A percentile compares a stretch with the other conserved stretches of the same genome.
Conservation (phyloP, 1,140 invertebrate genomes). For the Caenorhabditis brenneri region DNA sequence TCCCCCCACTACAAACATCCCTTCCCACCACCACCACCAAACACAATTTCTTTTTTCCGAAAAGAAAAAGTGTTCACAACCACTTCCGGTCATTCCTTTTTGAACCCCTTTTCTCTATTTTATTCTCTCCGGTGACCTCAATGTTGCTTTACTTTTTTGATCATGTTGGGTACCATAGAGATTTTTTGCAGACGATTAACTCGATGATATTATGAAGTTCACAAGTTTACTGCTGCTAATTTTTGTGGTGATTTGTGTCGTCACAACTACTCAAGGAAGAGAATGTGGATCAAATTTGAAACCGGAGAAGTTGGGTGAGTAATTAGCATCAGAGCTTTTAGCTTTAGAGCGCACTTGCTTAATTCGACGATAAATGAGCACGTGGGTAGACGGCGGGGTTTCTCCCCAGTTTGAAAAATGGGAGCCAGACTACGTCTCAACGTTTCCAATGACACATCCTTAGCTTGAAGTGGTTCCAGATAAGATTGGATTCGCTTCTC, state of each 20-base stretch:
- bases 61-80: not conserved
- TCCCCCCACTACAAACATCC: too few relatives aligned
- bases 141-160: not conserved
- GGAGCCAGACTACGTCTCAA: too few relatives aligned
- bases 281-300: conserved; percentile 2
- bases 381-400: too few relatives aligned
- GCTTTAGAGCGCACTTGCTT: too few relatives aligned
- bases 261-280: not conserved
- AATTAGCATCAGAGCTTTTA: not conserved
- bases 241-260: not conserved
- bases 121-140: too few relatives aligned
- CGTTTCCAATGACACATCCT: too few relatives aligned
- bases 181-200: not conserved
- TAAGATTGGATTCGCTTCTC: too few relatives aligned
- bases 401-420: too few relatives aligned
- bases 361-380: too few relatives aligned
- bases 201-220: conserved; percentile 13
- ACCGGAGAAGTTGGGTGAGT: not conserved
- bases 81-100: conserved; percentile 19
- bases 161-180: not conserved
- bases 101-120: not conserved
- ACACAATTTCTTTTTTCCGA: too few relatives aligned
- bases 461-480: too few relatives aligned
- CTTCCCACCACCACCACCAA: too few relatives aligned
- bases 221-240: not conserved